Base-by-base conservation (phyloP, 2,113 vertebrate species). In the Catharus fuscescens region DNA sequence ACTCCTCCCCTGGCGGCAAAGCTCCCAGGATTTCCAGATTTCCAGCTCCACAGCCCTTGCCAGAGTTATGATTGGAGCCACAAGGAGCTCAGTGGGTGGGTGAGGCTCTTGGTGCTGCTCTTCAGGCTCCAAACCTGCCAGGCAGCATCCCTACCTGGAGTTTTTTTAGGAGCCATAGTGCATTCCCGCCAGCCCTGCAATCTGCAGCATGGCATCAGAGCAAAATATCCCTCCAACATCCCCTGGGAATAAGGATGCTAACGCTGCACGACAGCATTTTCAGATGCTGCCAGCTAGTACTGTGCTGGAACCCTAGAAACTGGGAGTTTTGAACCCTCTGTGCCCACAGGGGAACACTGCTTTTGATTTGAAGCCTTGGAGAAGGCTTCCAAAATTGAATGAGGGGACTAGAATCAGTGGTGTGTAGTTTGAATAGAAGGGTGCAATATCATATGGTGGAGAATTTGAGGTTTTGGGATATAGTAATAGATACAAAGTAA, bases 81-180 rank as follows among this genome's bases (percentile, higher is more conserved):
- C 25, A 57, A 25, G 25, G 15, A 69, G 10, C 28, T 45, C 23
- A 3, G 60, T 60, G 20, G 12, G 40, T 40, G 0, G 40, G 10
- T 9, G 13, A 62, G 52, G 67, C 23, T 47, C 21, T 88, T 12
- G 3, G 20, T 56, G 62, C 18, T 54, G 6, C 18, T 61, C 42
- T 45, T 36, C 28, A 45, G 54, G 31, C 42, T 48, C 67, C 44
- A 54, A 60, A 56, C 29, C 25, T 25, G 15, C n/a, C 62, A 32
- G 3, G 3, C 0, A 26, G 18, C 64, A 57, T 50, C 15, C 71
- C 42, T 9, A 57, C 31, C 31, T 6, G 20, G 16, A 48, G n/a
- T 10, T 53, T 14, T 14, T 10, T 57, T 15, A 21, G 0, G 1
- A 53, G 34, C 12, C 53, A 19, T 62, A 28, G 5, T 2, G 8